A percentile compares a stretch with the other conserved stretches of the same genome.
Evolutionary conservation across 2,113 vertebrate species (phyloP).

Genomic region (Oceanites oceanicus): DNA sequence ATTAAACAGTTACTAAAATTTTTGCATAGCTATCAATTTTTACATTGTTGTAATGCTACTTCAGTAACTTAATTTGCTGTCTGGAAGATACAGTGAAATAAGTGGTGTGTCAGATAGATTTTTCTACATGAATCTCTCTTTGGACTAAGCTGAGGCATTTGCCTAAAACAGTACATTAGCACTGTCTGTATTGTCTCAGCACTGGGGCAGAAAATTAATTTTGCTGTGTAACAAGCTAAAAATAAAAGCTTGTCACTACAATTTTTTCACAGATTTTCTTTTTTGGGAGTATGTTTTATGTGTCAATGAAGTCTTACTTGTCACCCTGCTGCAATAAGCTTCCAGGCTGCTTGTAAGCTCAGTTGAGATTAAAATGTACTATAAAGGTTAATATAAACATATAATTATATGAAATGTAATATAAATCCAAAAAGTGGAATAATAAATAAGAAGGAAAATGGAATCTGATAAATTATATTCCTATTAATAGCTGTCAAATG

Average conservation of each 20-base stretch:
- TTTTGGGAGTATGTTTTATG: neutral
- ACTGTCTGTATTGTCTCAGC: neutral
- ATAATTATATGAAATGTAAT: neutral
- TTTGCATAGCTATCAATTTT: neutral
- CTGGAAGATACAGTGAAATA: neutral
- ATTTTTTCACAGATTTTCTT: neutral
- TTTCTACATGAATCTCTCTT: neutral
- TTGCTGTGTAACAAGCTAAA: neutral
- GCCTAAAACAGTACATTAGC: neutral
- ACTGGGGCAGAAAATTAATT: conserved; percentile 37
- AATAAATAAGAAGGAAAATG: neutral
- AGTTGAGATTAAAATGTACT: neutral
- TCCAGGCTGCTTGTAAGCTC: neutral
- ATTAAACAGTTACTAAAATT: neutral
- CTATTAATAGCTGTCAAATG: neutral
- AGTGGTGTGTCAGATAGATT: neutral
- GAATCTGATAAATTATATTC: neutral
- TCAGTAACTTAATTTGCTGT: neutral
- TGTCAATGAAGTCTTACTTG: neutral
- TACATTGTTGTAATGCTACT: neutral
- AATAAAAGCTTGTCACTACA: neutral
- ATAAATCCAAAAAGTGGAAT: neutral
- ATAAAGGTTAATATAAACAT: neutral
- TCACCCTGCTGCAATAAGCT: neutral
- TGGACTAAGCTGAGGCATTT: conserved; percentile 2